Evolutionary conservation across 2,113 vertebrate genomes (phyloP), one percentile per base, ranked within the genome.

Genomic region (Drymodes brunneopygia): DNA sequence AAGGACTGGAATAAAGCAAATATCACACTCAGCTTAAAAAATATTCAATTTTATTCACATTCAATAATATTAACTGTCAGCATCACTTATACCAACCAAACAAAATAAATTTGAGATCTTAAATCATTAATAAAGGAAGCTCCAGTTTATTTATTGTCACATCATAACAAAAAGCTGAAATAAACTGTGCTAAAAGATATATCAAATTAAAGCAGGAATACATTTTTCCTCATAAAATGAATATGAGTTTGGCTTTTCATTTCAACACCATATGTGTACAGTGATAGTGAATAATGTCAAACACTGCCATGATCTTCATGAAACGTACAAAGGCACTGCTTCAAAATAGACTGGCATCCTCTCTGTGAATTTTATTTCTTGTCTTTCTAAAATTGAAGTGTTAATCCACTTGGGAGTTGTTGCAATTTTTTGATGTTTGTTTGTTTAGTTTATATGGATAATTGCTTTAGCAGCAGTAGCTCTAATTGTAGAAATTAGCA

Each of bases 401-500:
- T 22, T 72, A 82, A 67, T 75, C n/a, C 0, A 2, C 35, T 44
- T 56, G 14, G 29, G 12, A 21, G 15, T 45, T 80, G 22, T 20
- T 72, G 38, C 33, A 10, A 38, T 16, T 12, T 56, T 36, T 44
- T 17, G 44, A 51, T 35, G 9, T 31, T 45, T 66, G 16, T 42
- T 72, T 66, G 47, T 67, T 64, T 33, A 35, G 62, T 94, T 75
- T 75, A 61, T 40, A 51, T 20, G 29, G 16, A 44, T 93, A 90
- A 93, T 84, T 94, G 31, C 35, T 74, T 79, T 86, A 96, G 56
- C 79, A 90, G 65, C 57, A 65, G 48, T 72, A 86, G 31, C 38
- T 94, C 40, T 86, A 92, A 94, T 79, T 81, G 48, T 64, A 81
- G 48, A 57, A 95, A 94, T 81, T 92, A 93, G 4, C 12, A 51